Base-by-base conservation (phyloP, 2,888 invertebrate genomes). In the Drosophila bunnanda region DNA sequence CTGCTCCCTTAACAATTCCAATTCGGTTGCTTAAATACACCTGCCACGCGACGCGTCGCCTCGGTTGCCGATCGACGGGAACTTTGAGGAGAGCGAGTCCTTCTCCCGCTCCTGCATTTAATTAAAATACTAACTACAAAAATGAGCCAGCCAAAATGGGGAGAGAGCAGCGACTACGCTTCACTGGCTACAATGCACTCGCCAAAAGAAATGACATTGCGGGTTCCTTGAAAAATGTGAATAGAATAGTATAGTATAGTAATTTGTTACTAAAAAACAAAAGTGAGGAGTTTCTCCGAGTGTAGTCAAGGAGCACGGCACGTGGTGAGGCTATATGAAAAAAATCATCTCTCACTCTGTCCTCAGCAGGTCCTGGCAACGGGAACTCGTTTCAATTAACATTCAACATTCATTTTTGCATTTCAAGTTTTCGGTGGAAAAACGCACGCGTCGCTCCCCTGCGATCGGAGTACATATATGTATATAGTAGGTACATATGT, bases 11-110 rank as follows among this genome's bases (percentile, higher is more conserved):
- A 17, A 43, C 74, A 82, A 82, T 82, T 71, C 62, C 86, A 75
- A 71, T 80, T 73, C 70, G 70, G 68, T 72, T 65, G 78, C 88
- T 74, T 89, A 90, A 91, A 91, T 91, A 91, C 91, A 91, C 91
- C 91, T 91, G 91, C 91, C 91, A 91, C 91, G 91, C 91, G 90
- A 91, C 91, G 91, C 91, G 91, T 89, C 89, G 78, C 65, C 54
- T 38, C 32, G 30, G 28, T n/a, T 44, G 28, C 34, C 36, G 44
- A 70, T 62, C 69, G 79, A 52, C 32, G 34, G 57, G 55, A 15
- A 59, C 39, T 30, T 39, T 22, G 30, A 59, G 58, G 12, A 20
- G 20, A 39, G 36, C 46, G 48, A 54, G 46, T 41, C 72, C 50
- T 25, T 44, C 44, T 4, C 20, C 55, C 32, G 79, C 78, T 84